phyloP scores from a whole-genome alignment of 2,888 invertebrate genomes.

The Steromphala cineraria region DNA sequence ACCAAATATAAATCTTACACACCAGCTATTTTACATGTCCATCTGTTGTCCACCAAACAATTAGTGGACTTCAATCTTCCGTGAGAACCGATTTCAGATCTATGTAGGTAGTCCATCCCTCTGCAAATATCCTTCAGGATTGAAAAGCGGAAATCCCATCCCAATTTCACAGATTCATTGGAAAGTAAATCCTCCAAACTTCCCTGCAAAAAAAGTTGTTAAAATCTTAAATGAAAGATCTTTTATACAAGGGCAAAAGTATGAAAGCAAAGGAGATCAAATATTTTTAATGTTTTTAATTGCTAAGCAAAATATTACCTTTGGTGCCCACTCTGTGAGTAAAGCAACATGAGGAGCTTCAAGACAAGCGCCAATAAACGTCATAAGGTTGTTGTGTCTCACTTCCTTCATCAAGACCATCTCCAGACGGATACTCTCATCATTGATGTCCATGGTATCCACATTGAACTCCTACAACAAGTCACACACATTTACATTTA shows the following conservation, averaged over 20 bases:
- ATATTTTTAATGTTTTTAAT: neutral
- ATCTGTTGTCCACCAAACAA: slow-evolving; percentile 63
- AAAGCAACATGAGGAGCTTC: slow-evolving; percentile 49
- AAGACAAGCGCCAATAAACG: slow-evolving; percentile 51
- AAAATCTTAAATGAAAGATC: too few relatives aligned
- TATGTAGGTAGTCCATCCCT: slow-evolving; percentile 64
- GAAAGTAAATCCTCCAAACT: slow-evolving; percentile 63
- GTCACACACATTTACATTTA: neutral
- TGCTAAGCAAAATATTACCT: slow-evolving; percentile 31
- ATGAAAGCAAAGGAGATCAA: neutral
- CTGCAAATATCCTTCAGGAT: slow-evolving; percentile 57
- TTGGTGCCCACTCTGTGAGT: slow-evolving; percentile 45
- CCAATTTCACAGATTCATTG: slow-evolving; percentile 61
- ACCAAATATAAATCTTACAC: neutral
- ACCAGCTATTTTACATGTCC: slow-evolving; percentile 64
- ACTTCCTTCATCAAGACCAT: slow-evolving; percentile 45
- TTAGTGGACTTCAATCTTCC: slow-evolving; percentile 62
- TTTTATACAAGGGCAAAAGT: neutral
- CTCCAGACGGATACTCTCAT: slow-evolving; percentile 44
- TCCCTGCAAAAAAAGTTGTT: slow-evolving; percentile 43
- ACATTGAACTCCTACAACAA: slow-evolving; percentile 44
- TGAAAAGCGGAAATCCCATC: slow-evolving; percentile 64
- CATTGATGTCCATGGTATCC: slow-evolving; percentile 42
- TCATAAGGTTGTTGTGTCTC: slow-evolving; percentile 48
- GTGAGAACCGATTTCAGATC: slow-evolving; percentile 53